These are phyloP conservation scores for Apantesis nais DNA, from an alignment of 2,888 invertebrate species.

Conservation along the genomic window DNA sequence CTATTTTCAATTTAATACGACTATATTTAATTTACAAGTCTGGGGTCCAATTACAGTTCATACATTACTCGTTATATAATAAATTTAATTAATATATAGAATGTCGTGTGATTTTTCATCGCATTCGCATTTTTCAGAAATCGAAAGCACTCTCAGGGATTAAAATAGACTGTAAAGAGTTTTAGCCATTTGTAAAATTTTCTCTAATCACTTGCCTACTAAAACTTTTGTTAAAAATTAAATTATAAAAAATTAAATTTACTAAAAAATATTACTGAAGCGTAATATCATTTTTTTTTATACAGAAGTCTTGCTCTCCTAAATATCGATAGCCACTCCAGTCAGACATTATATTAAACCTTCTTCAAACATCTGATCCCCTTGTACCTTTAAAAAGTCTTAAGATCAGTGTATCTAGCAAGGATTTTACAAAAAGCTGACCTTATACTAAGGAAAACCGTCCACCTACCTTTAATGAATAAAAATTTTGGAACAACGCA, in stretches of 20 bases:
- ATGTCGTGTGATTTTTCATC: no score
- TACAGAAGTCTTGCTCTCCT: not conserved
- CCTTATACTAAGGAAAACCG: not conserved
- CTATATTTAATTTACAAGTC: no score
- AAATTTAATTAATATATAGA: no score
- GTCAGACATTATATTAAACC: not conserved
- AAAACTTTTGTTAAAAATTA: not conserved
- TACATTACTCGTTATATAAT: no score
- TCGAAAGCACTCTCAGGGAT: no score
- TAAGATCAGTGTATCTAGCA: conserved; percentile 3
- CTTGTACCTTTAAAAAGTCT: not conserved
- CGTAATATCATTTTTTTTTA: not conserved
- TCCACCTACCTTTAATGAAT: conserved; percentile 11
- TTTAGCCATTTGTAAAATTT: no score
- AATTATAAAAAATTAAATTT: not conserved
- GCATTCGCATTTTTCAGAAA: no score
- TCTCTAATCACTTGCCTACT: no score
- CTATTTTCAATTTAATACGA: no score
- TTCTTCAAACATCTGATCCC: not conserved
- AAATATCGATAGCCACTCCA: not conserved
- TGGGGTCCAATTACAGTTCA: no score
- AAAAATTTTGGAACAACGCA: conserved; percentile 14
- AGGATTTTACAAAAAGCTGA: conserved; percentile 6
- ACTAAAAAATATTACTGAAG: not conserved
- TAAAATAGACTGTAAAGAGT: no score